Percentiles rank a stretch among this genome's conserved stretches.
These are phyloP conservation scores for Nothoprocta pentlandii DNA, from an alignment of 2,113 vertebrate genomes.

Conservation along the genomic window DNA sequence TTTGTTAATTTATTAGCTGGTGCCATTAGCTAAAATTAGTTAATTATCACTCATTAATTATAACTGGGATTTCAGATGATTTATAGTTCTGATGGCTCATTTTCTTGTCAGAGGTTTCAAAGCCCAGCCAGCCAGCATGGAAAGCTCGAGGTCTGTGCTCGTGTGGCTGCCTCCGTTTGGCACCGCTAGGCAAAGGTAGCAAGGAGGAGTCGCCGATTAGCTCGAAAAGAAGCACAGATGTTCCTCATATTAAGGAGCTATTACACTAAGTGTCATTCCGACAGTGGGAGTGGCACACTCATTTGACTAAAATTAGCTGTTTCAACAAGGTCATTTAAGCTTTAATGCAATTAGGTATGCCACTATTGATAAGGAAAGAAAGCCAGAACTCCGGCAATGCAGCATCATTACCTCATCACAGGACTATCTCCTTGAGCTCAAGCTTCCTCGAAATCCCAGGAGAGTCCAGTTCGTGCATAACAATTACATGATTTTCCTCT, in stretches of 20 bases:
- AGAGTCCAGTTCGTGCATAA: background rate
- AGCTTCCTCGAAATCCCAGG: background rate
- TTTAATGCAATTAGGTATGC: conserved; percentile 23
- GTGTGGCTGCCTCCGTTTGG: background rate
- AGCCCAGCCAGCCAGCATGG: background rate
- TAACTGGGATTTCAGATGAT: background rate
- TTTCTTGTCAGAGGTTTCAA: background rate
- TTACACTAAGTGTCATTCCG: conserved; percentile 41
- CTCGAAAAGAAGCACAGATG: conserved; percentile 53
- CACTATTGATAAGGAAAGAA: conserved; percentile 1
- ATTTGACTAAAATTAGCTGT: conserved; percentile 6
- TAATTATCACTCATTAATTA: background rate
- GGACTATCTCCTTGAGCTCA: background rate
- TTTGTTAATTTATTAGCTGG: background rate
- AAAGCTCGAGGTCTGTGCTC: background rate
- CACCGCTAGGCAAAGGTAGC: background rate
- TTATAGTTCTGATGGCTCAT: background rate
- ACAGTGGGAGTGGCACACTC: background rate
- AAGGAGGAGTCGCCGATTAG: conserved; percentile 11
- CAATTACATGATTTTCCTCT: background rate
- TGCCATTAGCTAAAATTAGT: background rate
- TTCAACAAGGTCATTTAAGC: conserved; percentile 44
- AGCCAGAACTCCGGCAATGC: background rate
- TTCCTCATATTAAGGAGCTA: conserved; percentile 15
- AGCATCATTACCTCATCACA: background rate